Percentiles rank a stretch among this genome's conserved stretches.
These are phyloP conservation scores for Brachyalestes nurse DNA, from an alignment of 2,797 vertebrate species.

Conservation along the genomic window DNA sequence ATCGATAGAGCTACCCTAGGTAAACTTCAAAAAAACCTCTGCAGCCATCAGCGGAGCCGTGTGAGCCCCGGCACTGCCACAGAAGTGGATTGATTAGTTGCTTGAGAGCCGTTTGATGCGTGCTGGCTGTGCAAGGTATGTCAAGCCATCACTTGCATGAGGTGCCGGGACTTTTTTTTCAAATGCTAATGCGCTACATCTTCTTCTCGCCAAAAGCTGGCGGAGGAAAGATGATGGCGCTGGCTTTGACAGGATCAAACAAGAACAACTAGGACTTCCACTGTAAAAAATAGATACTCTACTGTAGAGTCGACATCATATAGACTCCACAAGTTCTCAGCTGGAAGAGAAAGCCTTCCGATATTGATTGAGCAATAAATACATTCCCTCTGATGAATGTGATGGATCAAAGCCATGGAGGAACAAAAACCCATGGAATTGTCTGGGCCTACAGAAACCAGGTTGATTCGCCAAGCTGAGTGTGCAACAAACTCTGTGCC, in stretches of 20 bases:
- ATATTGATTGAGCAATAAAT: conserved; percentile 1
- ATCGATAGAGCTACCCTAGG: conserved; percentile 71
- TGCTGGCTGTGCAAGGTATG: conserved; percentile 32
- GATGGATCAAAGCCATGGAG: background rate
- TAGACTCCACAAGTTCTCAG: background rate
- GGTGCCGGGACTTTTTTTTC: background rate
- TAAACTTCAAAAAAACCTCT: conserved; percentile 54
- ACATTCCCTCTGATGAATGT: background rate
- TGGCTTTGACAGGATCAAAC: conserved; percentile 11
- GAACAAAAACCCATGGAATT: background rate
- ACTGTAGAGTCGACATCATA: background rate
- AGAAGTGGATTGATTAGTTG: conserved; percentile 65
- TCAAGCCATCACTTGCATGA: conserved; percentile 24
- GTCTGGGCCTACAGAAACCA: background rate
- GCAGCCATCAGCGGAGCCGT: conserved; percentile 63
- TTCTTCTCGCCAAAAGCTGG: background rate
- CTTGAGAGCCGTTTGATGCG: conserved; percentile 61
- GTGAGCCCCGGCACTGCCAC: conserved; percentile 62
- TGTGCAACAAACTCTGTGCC: background rate
- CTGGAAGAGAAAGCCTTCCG: background rate
- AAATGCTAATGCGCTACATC: background rate
- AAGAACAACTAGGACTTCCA: background rate
- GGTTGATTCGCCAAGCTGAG: background rate
- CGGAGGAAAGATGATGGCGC: background rate
- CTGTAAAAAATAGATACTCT: background rate